A percentile compares a stretch with the other conserved stretches of the same genome.
Evolutionary conservation across 2,113 vertebrate species (phyloP).

Genomic region (Lamprotornis superbus): DNA sequence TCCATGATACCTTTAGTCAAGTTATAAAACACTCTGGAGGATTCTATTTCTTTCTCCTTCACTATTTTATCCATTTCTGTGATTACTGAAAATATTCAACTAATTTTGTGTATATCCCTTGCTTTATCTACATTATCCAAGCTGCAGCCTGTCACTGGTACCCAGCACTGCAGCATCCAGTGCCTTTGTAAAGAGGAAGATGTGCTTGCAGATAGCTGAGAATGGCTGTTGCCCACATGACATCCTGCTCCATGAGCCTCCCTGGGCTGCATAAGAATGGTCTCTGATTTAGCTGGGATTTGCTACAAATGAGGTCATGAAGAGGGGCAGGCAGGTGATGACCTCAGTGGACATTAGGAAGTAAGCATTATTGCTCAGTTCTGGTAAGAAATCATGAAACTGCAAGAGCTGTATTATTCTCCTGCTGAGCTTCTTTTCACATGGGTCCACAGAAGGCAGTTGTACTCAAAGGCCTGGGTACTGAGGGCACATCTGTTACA

Average conservation of each 20-base stretch:
- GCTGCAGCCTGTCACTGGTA: background rate
- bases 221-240: background rate
- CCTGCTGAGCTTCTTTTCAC: background rate
- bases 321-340: background rate
- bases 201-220: background rate
- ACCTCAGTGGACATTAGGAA: background rate
- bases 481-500: background rate
- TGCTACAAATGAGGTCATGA: background rate
- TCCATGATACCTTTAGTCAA: constrained; percentile 63
- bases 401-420: background rate
- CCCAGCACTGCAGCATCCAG: background rate
- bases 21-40: constrained; percentile 41
- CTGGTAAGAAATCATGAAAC: background rate
- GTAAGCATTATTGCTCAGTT: background rate
- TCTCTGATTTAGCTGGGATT: background rate
- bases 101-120: background rate
- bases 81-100: background rate
- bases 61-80: background rate
- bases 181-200: background rate
- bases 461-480: background rate
- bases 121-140: background rate
- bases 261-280: background rate
- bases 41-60: background rate
- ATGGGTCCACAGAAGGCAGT: background rate
- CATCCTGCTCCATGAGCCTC: background rate